phyloP scores from a whole-genome alignment of 1,140 invertebrate genomes.

The Uloborus diversus region DNA sequence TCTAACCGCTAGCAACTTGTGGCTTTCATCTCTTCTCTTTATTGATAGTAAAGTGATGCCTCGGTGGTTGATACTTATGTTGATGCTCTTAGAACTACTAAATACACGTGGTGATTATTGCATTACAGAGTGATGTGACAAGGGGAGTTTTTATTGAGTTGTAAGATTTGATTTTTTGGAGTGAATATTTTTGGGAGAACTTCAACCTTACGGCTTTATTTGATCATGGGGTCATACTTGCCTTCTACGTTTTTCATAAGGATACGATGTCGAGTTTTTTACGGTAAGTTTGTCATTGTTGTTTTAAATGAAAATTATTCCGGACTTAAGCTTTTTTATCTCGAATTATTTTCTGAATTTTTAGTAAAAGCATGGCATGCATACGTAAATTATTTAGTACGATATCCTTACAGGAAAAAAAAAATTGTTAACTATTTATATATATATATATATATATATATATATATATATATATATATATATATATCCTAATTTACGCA shows the following conservation, averaged over 20 bases:
- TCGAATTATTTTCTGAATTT: too few species aligned
- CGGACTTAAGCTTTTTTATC: too few species aligned
- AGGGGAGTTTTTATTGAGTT: neutral
- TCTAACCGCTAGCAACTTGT: slow-evolving; percentile 26
- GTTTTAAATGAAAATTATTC: too few species aligned
- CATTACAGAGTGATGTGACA: slow-evolving; percentile 4
- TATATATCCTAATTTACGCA: too few species aligned
- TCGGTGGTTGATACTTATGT: slow-evolving; percentile 15
- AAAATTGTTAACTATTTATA: too few species aligned
- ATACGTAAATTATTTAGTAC: too few species aligned
- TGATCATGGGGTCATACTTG: neutral
- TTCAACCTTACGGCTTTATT: neutral
- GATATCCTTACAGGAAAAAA: too few species aligned
- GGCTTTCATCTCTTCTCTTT: neutral
- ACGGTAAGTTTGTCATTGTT: neutral
- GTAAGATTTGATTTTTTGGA: neutral
- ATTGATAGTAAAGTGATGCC: neutral
- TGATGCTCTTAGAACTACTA: neutral
- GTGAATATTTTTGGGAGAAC: neutral
- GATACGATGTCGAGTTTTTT: neutral
- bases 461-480: too few species aligned
- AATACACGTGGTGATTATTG: neutral
- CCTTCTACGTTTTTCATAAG: neutral
- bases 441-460: too few species aligned
- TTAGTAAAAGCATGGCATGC: too few species aligned